Evolutionary conservation across 92 coral and sea anemone species (phyloP), one percentile per base, ranked within the genome.

Genomic region (Micromussa lordhowensis): DNA sequence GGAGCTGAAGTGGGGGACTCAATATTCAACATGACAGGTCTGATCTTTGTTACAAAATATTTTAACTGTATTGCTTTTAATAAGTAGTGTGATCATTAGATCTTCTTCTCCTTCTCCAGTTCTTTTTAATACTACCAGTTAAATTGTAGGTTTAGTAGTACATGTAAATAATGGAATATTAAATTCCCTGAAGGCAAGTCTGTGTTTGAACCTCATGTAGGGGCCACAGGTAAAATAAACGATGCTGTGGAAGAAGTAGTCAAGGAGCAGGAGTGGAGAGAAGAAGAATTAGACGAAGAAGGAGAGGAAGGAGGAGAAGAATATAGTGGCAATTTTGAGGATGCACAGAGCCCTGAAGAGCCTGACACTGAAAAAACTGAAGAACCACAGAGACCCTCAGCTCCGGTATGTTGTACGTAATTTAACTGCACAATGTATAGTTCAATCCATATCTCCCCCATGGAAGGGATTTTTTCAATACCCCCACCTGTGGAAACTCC

Each of bases 1-100:
- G 99, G 99, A 79, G 98, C 91, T 21, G 99, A 96, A 53, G 66
- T 97, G 5, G 99, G 99, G 3, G 95, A 94, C 53, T 97, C 99
- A 14, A 96, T 97, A 81, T 97, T 97, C 87, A 97, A 96, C 68
- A 75, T 82, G 69, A 92, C 98, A 88, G 98, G 99, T 97, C 26
- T 17, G 82, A 28, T 1, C 18, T 55, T 16, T 55, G 16, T 55
- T 15, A n/a, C 4, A 5, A 30, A 68, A 6, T 9, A n/a, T 28
- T 29, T 12, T 68, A 9, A 68, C 10, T 68, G 5, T 26, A 68
- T 66, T 55, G 22, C 61, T 55, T 44, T 8, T 8, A 40, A 2
- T 40, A 4, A 44, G 51, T 44, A 44, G 51, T 44, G 51, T 44
- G 51, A 44, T 44, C 51, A 44, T 44, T n/a, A n/a, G n/a, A n/a